Conservation (phyloP, 1,140 invertebrate species). For the Patella vulgata region DNA sequence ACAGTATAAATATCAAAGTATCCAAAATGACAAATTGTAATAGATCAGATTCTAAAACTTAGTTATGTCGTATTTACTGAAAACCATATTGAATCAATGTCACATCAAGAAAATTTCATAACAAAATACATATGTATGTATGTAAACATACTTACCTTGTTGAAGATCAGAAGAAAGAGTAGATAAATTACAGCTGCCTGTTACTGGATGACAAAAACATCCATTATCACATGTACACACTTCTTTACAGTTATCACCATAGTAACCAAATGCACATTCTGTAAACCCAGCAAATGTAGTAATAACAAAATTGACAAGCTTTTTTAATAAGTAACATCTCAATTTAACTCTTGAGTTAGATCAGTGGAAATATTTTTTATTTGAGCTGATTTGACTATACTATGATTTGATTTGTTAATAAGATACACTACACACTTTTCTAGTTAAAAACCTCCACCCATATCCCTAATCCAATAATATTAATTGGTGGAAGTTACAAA, state of each 20-base stretch:
- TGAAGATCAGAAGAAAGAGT: constrained; percentile 67
- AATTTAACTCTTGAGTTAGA: background rate
- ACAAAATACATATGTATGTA: too few species aligned
- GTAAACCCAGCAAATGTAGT: constrained; percentile 9
- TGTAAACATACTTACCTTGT: constrained; percentile 21
- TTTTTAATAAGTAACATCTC: background rate
- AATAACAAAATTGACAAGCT: background rate
- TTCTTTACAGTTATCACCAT: constrained; percentile 41
- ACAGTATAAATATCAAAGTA: too few species aligned
- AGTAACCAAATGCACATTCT: constrained; percentile 46
- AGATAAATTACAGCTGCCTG: constrained; percentile 85
- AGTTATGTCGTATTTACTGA: too few species aligned
- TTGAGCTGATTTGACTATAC: background rate
- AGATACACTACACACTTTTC: background rate
- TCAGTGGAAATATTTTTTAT: background rate
- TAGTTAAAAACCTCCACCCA: background rate
- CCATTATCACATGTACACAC: constrained; percentile 52
- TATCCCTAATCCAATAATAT: too few species aligned
- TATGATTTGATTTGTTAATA: background rate
- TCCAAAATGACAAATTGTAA: too few species aligned
- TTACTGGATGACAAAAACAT: constrained; percentile 79
- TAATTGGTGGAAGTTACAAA: too few species aligned
- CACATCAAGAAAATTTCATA: too few species aligned
- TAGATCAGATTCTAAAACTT: too few species aligned
- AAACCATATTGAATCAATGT: too few species aligned